Conservation (phyloP, 2,797 vertebrate genomes). For the Hypotaenidia philippensis region DNA sequence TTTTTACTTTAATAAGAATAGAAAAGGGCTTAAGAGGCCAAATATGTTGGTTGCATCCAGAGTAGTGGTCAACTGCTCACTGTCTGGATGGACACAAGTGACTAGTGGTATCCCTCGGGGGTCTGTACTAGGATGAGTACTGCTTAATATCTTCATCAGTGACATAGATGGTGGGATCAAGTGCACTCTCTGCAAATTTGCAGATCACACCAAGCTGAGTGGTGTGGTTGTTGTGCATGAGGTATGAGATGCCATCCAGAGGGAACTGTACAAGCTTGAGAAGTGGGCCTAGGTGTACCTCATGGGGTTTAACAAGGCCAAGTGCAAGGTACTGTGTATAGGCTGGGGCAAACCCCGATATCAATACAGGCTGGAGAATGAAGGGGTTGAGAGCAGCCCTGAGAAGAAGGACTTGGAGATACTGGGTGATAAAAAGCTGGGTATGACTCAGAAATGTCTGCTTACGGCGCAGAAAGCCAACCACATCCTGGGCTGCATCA, state of each 20-base stretch:
- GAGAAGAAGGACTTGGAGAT: not conserved
- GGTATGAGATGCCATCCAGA: not conserved
- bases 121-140: not conserved
- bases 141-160: not conserved
- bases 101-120: not conserved
- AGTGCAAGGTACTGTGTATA: not conserved
- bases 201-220: not conserved
- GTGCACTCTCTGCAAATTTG: not conserved
- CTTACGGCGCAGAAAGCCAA: not conserved
- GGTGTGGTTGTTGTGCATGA: not conserved
- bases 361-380: not conserved
- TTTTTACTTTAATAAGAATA: not conserved
- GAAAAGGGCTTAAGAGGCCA: fast-evolving
- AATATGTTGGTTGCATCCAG: not conserved
- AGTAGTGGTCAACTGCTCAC: fast-evolving
- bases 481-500: not conserved
- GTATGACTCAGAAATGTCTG: not conserved
- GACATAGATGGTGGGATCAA: not conserved
- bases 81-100: not conserved
- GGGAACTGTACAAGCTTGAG: not conserved
- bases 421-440: no score
- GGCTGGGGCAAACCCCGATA: fast-evolving
- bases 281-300: not conserved
- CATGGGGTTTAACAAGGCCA: not conserved
- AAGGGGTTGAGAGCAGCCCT: not conserved